These are phyloP conservation scores for Cryptocephalus primarius DNA, from an alignment of 2,888 invertebrate species.

Conservation along the genomic window DNA sequence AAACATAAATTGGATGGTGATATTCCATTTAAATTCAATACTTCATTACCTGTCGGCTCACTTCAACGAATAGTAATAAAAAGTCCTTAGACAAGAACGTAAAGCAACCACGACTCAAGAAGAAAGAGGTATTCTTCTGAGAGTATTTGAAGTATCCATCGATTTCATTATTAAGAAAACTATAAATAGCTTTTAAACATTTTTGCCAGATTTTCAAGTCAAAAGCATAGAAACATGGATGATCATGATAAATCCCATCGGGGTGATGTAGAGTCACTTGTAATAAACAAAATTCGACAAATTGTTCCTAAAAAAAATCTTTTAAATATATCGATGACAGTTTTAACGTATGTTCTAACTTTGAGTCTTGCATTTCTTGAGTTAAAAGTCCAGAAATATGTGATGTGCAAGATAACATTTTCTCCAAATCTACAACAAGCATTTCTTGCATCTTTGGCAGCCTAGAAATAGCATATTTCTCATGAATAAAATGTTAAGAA, in stretches of 20 bases:
- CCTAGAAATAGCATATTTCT: conserved; percentile 18
- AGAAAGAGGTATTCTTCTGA: conserved; percentile 18
- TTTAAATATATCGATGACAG: neutral
- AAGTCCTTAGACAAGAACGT: conserved; percentile 20
- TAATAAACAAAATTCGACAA: conserved; percentile 40
- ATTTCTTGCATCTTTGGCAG: conserved; percentile 29
- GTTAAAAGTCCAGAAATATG: conserved; percentile 21
- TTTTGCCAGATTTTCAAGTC: conserved; percentile 37
- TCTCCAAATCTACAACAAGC: conserved; percentile 34
- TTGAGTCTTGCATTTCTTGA: conserved; percentile 21
- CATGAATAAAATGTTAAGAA: neutral
- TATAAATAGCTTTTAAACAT: conserved; percentile 33
- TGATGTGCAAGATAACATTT: conserved; percentile 21
- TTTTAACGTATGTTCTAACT: conserved; percentile 8
- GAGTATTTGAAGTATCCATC: conserved; percentile 12
- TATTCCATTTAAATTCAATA: neutral
- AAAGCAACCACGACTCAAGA: conserved; percentile 12
- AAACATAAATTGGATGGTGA: neutral
- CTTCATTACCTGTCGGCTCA: conserved; percentile 31
- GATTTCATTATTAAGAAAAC: conserved; percentile 25
- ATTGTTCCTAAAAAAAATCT: conserved; percentile 26
- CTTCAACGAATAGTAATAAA: conserved; percentile 27
- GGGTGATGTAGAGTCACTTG: conserved; percentile 44
- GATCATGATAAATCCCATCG: conserved; percentile 29
- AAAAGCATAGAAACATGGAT: conserved; percentile 32